These are phyloP conservation scores for Sapayoa aenigma DNA, from an alignment of 2,113 vertebrate genomes.

Conservation along the genomic window DNA sequence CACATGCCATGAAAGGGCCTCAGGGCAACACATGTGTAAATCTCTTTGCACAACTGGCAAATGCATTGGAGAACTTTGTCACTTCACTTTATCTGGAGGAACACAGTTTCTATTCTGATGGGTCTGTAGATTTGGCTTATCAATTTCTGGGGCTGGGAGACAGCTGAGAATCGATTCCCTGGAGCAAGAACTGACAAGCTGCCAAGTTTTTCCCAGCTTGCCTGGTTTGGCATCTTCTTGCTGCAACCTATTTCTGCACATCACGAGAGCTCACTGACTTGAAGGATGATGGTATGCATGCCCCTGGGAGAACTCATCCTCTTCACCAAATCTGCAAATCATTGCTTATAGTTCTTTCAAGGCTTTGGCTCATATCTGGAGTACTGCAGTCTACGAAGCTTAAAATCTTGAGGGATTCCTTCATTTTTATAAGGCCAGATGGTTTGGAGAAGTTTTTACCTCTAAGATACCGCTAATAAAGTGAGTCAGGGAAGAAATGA, in stretches of 20 bases:
- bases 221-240: background rate
- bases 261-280: background rate
- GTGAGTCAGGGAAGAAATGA: background rate
- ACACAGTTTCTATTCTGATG: conserved; percentile 14
- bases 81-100: background rate
- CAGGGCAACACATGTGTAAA: background rate
- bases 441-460: background rate
- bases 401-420: background rate
- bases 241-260: background rate
- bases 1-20: background rate
- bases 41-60: conserved; percentile 13
- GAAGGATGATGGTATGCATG: background rate
- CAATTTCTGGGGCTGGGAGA: conserved; percentile 24
- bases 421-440: background rate
- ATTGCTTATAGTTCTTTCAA: background rate
- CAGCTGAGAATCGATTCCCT: conserved; percentile 1
- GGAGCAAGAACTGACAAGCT: background rate
- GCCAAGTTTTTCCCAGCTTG: background rate
- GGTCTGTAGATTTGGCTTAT: conserved; percentile 31
- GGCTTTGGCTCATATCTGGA: background rate
- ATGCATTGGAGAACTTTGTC: background rate
- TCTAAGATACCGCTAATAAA: background rate
- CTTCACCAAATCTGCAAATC: background rate
- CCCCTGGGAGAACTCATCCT: background rate
- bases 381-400: background rate